These are phyloP conservation scores for Eretmocerus hayati DNA, from an alignment of 2,888 invertebrate species.

Conservation along the genomic window DNA sequence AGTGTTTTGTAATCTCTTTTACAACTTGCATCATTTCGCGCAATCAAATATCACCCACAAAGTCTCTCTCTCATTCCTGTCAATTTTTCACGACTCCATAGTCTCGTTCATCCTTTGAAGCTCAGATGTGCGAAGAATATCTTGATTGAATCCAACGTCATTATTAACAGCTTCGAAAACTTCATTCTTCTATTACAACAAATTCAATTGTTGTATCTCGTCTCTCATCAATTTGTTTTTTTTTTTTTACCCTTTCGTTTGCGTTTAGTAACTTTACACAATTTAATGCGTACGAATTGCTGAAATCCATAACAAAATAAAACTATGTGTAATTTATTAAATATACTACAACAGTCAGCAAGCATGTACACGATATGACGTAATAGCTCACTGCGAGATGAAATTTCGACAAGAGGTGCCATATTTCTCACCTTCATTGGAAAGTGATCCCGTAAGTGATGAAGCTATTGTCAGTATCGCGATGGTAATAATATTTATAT, in stretches of 20 bases:
- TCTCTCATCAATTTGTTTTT: background rate
- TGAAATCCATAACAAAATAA: constrained; percentile 26
- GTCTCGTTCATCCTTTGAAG: too few species aligned
- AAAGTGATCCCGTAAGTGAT: too few species aligned
- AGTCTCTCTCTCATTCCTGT: background rate
- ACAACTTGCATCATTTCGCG: background rate
- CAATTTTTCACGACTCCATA: background rate
- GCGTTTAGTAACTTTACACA: constrained; percentile 12
- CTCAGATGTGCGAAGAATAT: too few species aligned
- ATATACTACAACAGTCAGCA: constrained; percentile 44
- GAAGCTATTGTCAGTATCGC: too few species aligned
- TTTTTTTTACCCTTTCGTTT: background rate
- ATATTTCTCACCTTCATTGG: too few species aligned
- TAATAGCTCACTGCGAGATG: background rate
- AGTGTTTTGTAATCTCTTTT: constrained; percentile 24
- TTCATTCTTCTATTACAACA: too few species aligned
- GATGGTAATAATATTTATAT: constrained; percentile 8
- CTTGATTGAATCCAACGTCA: too few species aligned
- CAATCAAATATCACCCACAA: constrained; percentile 1
- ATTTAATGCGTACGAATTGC: constrained; percentile 13
- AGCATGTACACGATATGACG: constrained; percentile 31
- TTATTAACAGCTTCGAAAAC: too few species aligned
- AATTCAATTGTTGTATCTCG: too few species aligned
- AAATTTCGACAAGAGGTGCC: too few species aligned
- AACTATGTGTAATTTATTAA: constrained; percentile 29